phyloP scores from a whole-genome alignment of 2,888 invertebrate species.

The Rugalucina vietnamica region DNA sequence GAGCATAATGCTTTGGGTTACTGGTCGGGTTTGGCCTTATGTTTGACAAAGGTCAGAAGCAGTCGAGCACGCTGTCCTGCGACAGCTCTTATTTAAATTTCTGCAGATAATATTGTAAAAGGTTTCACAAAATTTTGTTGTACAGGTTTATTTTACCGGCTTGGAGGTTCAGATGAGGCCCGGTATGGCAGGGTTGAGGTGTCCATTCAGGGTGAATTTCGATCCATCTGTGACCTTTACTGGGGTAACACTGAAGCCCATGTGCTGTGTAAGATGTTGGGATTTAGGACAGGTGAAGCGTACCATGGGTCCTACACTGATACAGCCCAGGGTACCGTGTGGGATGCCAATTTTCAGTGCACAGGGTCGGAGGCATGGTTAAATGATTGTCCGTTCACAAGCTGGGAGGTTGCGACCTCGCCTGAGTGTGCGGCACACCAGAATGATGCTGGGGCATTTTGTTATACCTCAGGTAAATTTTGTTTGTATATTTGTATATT shows the following conservation, averaged over 20 bases:
- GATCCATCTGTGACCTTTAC: slow-evolving; percentile 90
- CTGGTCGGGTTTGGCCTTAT: too few relatives aligned
- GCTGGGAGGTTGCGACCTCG: slow-evolving; percentile 56
- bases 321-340: slow-evolving; percentile 68
- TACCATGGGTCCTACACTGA: slow-evolving; percentile 50
- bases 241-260: slow-evolving; percentile 89
- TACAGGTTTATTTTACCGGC: slow-evolving; percentile 66
- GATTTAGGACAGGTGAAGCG: slow-evolving; percentile 63
- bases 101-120: too few relatives aligned
- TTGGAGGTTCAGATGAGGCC: slow-evolving; percentile 60
- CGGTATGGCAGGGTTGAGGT: slow-evolving; percentile 86
- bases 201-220: slow-evolving; percentile 88
- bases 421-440: slow-evolving; percentile 57
- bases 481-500: too few relatives aligned
- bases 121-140: not conserved
- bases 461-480: slow-evolving; percentile 71
- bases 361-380: slow-evolving; percentile 62
- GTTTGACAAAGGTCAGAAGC: too few relatives aligned
- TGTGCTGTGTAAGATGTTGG: slow-evolving; percentile 83
- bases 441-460: slow-evolving; percentile 70
- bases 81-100: too few relatives aligned
- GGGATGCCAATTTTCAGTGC: slow-evolving; percentile 72
- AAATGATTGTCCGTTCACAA: slow-evolving; percentile 67
- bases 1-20: too few relatives aligned
- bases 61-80: too few relatives aligned